Base-by-base conservation (phyloP, 2,797 vertebrate species). In the Luscinia megarhynchos region DNA sequence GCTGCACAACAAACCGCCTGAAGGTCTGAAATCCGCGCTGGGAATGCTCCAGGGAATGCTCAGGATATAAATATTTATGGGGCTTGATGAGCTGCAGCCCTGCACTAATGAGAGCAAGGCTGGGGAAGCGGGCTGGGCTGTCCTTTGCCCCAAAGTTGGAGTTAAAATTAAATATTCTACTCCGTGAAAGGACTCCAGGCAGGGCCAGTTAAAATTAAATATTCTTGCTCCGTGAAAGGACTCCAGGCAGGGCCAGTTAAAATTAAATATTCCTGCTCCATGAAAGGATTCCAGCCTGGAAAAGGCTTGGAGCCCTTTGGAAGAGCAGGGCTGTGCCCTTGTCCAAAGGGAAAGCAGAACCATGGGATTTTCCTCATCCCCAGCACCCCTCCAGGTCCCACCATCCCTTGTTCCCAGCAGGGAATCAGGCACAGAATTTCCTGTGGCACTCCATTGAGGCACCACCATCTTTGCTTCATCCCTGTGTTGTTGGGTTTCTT, bases 61-160 rank as follows among this genome's bases (percentile, higher is more conserved):
- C 34, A 34, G 89, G 83, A 78, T 83, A 89, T 90, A 95, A 97
- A 97, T 67, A 95, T 95, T 96, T 94, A 84, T 23, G 75, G 62
- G 78, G 29, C 57, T 76, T 90, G 95, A 97, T 68, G 94, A 95
- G 27, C 89, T 43, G 82, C 96, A 94, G 96, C 62, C 15, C 86
- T 34, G 68, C 13, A 38, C 77, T 87, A 96, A 94, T 88, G 91
- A 94, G 94, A 95, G n/a, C 83, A 90, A 81, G 95, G 82, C 74
- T 58, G 32, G 3, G 79, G 92, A 55, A 82, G 70, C 4, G 82
- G 68, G 84, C 81, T 27, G 74, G n/a, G 16, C 36, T 4, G 40
- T 41, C 62, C 66, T 68, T 29, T 70, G 30, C n/a, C 21, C 85
- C 74, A 73, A 43, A 43, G 7, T 6, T 38, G 77, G 58, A 20